Conservation (phyloP, 2,113 vertebrate genomes). For the Sapayoa aenigma region DNA sequence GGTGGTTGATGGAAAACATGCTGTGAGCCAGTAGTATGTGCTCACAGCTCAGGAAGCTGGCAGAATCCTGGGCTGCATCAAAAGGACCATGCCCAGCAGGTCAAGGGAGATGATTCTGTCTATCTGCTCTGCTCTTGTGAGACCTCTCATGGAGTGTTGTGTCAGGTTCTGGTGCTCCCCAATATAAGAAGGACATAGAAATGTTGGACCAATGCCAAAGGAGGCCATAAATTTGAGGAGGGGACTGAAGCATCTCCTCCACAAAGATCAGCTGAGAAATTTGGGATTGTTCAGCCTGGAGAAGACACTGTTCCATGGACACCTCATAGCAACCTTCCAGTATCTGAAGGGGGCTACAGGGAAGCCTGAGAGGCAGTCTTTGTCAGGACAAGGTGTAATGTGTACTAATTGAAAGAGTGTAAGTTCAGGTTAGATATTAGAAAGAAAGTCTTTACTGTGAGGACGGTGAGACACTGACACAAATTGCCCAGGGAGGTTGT, state of each 20-base stretch:
- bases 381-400: not conserved
- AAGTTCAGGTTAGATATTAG: not conserved
- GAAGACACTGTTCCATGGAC: not conserved
- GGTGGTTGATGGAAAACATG: not conserved
- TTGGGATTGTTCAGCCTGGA: not conserved
- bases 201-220: not conserved
- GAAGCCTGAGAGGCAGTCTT: not conserved
- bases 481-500: not conserved
- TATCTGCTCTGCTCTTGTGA: not conserved
- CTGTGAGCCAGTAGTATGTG: not conserved
- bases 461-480: too few relatives aligned
- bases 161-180: not conserved
- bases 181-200: not conserved
- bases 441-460: not conserved
- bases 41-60: not conserved
- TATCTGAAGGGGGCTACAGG: not conserved
- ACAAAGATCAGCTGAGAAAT: not conserved
- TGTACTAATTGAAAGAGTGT: not conserved
- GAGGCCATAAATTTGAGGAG: not conserved
- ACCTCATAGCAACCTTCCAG: not conserved
- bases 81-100: not conserved
- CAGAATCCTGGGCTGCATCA: not conserved
- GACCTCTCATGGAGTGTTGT: not conserved
- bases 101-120: not conserved
- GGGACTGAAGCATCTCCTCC: not conserved